Base-by-base conservation (phyloP, 2,888 invertebrate species). In the Pheosia gnoma region DNA sequence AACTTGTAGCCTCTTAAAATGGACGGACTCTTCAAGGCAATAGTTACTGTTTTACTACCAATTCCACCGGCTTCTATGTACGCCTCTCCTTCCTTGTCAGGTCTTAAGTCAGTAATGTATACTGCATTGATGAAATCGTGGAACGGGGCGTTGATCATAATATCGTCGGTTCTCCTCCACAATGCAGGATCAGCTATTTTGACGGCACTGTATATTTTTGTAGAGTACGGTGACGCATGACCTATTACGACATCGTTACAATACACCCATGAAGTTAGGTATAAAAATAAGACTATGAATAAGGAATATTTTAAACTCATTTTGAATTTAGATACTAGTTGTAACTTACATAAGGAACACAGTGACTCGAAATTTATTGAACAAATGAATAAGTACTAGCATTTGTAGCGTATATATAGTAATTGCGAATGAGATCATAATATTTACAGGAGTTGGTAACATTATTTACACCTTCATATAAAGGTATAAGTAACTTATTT, bases 1-100 rank as follows among this genome's bases (percentile, higher is more conserved):
- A 93, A 93, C 55, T 85, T 89, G 60, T 90, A 92, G 1, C 91
- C 93, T 70, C 90, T 78, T 5, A 93, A 72, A 53, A 91, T 78
- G 0, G 86, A 78, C 0, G 92, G 91, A 71, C 92, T 93, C 52
- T 88, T 87, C 49, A 93, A 67, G 0, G 79, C 84, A 38, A 93
- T 80, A 0, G 89, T 89, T 0, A 93, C 92, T 70, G 79, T 84
- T 25, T 84, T 87, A 0, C 75, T 77, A 0, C 91, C 91, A 37
- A 92, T 70, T 0, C 92, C 92, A 0, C 93, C 93, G 51, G 82
- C 86, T 61, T 85, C 82, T 5, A 93, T 82, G 9, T 73, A 82
- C 0, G 88, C 86, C 71, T 89, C 87, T 0, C 91, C 92, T 66
- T 84, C 84, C 58, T 90, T 91, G n/a, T 88, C 85, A 6, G 88